Conservation (phyloP, 64 coral and sea anemone genomes). For the Stichodactyla mertensii region DNA sequence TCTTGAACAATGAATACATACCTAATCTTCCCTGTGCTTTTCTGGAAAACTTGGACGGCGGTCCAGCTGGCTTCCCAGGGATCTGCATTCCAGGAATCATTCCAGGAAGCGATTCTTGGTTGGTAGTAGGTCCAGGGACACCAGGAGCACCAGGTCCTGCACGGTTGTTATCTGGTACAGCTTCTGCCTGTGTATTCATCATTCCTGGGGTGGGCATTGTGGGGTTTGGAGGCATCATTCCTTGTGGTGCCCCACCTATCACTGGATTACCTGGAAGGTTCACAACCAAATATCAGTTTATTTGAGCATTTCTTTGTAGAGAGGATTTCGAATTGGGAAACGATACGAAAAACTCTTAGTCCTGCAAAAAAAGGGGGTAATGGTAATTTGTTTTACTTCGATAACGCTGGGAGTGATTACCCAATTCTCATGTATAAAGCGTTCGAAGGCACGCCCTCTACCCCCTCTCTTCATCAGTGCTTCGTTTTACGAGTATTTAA, state of each 20-base stretch:
- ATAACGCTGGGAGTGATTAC: no score
- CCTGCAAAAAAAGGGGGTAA: no score
- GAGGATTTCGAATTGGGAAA: no score
- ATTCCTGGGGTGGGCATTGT: neutral
- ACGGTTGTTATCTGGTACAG: neutral
- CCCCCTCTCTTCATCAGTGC: no score
- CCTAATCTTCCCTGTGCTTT: conserved; percentile 22
- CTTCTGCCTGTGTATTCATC: neutral
- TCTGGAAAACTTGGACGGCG: conserved; percentile 20
- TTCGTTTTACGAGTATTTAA: no score
- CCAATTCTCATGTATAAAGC: no score
- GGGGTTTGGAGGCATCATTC: neutral
- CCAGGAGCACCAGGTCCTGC: neutral
- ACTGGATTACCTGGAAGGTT: neutral
- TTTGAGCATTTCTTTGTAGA: no score
- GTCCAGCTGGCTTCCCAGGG: neutral
- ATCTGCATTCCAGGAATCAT: neutral
- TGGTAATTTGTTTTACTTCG: no score
- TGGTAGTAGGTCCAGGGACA: neutral
- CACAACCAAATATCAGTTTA: no score
- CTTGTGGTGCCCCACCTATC: neutral
- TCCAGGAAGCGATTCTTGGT: neutral
- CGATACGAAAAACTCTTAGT: no score
- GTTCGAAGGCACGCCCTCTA: no score
- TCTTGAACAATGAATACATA: neutral